These are phyloP conservation scores for Brenthis ino DNA, from an alignment of 2,888 invertebrate species.

Conservation along the genomic window DNA sequence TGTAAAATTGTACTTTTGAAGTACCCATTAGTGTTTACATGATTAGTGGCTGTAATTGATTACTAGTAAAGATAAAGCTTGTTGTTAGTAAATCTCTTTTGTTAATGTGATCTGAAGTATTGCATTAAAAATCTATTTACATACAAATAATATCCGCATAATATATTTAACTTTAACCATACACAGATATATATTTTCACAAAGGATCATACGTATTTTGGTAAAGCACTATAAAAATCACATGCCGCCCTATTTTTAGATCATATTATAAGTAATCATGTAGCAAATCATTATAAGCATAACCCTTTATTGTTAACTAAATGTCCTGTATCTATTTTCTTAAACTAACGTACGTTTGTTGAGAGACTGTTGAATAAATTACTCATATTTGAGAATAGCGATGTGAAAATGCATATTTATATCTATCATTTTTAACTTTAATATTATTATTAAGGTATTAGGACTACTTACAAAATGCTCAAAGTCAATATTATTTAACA, in stretches of 20 bases:
- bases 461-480: background rate
- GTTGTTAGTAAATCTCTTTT: slow-evolving; percentile 67
- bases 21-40: slow-evolving; percentile 56
- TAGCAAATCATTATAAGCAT: slow-evolving; percentile 41
- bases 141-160: slow-evolving; percentile 45
- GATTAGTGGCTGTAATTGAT: slow-evolving; percentile 63
- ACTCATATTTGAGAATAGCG: too few relatives aligned
- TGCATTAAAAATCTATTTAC: slow-evolving; percentile 40
- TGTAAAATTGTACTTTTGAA: slow-evolving; percentile 64
- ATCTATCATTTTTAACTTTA: slow-evolving; percentile 4
- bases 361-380: background rate
- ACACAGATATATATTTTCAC: slow-evolving; percentile 64
- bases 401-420: background rate
- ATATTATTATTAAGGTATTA: background rate
- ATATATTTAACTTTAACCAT: slow-evolving; percentile 59
- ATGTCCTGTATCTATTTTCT: slow-evolving; percentile 17
- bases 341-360: slow-evolving; percentile 14
- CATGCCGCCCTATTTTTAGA: slow-evolving; percentile 77
- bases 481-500: background rate
- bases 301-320: slow-evolving; percentile 22
- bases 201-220: slow-evolving; percentile 65
- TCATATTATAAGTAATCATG: slow-evolving; percentile 48
- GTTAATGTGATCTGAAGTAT: slow-evolving; percentile 80
- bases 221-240: slow-evolving; percentile 70
- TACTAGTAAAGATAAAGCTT: slow-evolving; percentile 58